Evolutionary conservation across 1,140 invertebrate species (phyloP).

Genomic region (Pogonognathellus flavescens): DNA sequence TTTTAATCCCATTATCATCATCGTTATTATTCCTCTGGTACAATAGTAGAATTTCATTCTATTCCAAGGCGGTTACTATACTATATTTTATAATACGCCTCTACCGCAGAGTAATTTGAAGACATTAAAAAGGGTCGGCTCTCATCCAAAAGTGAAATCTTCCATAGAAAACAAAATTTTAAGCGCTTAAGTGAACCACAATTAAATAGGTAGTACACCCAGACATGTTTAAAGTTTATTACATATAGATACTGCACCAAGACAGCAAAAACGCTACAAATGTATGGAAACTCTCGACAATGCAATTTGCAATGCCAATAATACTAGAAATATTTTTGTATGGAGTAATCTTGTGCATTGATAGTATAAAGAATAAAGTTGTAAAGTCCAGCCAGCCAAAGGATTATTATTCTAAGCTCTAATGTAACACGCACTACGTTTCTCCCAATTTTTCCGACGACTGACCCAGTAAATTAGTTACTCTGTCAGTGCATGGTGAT

Average conservation of each 20-base stretch:
- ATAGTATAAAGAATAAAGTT: neutral
- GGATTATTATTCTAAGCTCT: no score
- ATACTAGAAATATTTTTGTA: neutral
- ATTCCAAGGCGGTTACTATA: no score
- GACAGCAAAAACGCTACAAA: no score
- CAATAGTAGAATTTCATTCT: neutral
- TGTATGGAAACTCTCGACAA: neutral
- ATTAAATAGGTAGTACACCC: no score
- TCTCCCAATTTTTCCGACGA: slow-evolving; percentile 37
- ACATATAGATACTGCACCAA: no score
- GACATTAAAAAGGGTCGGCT: neutral
- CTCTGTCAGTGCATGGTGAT: neutral
- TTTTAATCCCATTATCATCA: neutral
- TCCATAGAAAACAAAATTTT: slow-evolving; percentile 19
- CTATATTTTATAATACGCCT: no score
- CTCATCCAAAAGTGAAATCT: slow-evolving; percentile 29
- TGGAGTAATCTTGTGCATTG: neutral
- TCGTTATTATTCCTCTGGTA: no score
- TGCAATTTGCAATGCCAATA: neutral
- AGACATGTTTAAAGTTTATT: no score
- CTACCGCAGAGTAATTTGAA: neutral
- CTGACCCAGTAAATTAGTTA: slow-evolving; percentile 26
- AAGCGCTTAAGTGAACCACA: neutral
- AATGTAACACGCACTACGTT: slow-evolving; percentile 7
- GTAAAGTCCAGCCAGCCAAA: neutral